These are phyloP conservation scores for Drosophila ironensis DNA, from an alignment of 1,140 invertebrate genomes.

Conservation along the genomic window DNA sequence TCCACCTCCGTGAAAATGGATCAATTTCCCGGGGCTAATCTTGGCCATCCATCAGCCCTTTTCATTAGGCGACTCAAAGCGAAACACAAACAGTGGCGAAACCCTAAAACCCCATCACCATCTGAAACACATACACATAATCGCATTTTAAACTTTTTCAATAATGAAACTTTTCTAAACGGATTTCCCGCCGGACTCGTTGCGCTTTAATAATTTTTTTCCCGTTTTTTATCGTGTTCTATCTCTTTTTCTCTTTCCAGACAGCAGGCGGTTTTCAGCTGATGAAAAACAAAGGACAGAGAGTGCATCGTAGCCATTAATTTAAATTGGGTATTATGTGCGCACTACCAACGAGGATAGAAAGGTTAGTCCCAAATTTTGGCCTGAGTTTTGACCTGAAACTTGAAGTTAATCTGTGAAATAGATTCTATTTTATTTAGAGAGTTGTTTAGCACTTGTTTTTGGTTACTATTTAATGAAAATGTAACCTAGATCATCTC, in stretches of 20 bases:
- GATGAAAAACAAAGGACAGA: conserved; percentile 63
- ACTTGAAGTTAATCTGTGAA: too few relatives aligned
- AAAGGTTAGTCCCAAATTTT: conserved; percentile 43
- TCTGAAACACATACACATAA: conserved; percentile 53
- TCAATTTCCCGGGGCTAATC: conserved; percentile 48
- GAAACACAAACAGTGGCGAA: conserved; percentile 1
- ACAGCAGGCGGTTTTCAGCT: conserved; percentile 33
- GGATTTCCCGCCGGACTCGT: conserved; percentile 75
- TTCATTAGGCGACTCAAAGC: conserved; percentile 22
- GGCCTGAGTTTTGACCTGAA: too few relatives aligned
- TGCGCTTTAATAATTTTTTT: conserved; percentile 77
- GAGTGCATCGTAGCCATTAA: conserved; percentile 74
- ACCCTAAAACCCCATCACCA: not conserved
- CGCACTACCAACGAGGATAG: conserved; percentile 52
- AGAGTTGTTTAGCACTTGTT: too few relatives aligned
- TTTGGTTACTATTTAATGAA: too few relatives aligned
- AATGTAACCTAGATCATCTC: too few relatives aligned
- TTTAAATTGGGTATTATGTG: conserved; percentile 78
- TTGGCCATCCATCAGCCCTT: conserved; percentile 33
- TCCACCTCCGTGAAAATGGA: not conserved
- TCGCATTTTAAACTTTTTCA: conserved; percentile 80
- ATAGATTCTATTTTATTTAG: too few relatives aligned
- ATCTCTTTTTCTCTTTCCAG: conserved; percentile 38
- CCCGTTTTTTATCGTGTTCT: conserved; percentile 24
- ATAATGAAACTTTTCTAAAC: conserved; percentile 79